phyloP scores from a whole-genome alignment of 2,888 invertebrate genomes.

The Drosophila anomalipes region DNA sequence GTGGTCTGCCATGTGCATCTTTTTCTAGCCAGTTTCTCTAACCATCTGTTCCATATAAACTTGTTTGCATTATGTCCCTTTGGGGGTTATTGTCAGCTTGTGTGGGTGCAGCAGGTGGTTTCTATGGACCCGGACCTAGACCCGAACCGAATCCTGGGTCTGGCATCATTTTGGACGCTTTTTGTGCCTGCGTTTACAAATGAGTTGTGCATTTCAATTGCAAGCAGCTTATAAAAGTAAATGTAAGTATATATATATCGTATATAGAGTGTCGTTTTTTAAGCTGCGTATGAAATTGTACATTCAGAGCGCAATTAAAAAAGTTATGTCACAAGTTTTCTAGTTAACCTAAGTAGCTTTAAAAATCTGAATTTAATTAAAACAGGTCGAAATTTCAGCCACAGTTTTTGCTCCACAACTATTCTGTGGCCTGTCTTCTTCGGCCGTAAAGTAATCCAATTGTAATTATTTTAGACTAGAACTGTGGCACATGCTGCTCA shows the following conservation, averaged over 20 bases:
- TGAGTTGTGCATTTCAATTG: slow-evolving; percentile 57
- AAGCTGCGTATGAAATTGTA: slow-evolving; percentile 46
- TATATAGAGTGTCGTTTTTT: slow-evolving; percentile 16
- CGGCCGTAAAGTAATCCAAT: slow-evolving; percentile 64
- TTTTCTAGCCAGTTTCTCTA: slow-evolving; percentile 29
- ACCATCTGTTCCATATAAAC: slow-evolving; percentile 57
- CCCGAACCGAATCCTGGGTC: neutral
- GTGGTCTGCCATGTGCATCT: neutral
- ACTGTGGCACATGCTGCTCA: slow-evolving; percentile 59
- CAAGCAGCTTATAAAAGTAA: slow-evolving; percentile 21
- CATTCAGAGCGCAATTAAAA: slow-evolving; percentile 30
- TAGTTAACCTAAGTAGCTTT: slow-evolving; percentile 74
- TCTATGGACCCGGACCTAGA: slow-evolving; percentile 47
- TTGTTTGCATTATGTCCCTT: slow-evolving; percentile 41
- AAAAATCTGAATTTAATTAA: slow-evolving; percentile 72
- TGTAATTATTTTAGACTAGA: slow-evolving; percentile 65
- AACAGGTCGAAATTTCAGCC: slow-evolving; percentile 52
- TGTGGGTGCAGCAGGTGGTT: slow-evolving; percentile 74
- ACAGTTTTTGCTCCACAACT: slow-evolving; percentile 16
- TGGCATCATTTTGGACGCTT: slow-evolving; percentile 45
- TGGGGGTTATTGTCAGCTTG: slow-evolving; percentile 9
- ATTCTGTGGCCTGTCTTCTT: slow-evolving; percentile 1
- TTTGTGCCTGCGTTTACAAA: slow-evolving; percentile 43
- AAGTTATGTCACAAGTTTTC: slow-evolving; percentile 64
- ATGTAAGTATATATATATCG: slow-evolving; percentile 21